Evolutionary conservation across 2,797 vertebrate species (phyloP).

Genomic region (Halcyon leucocephala): DNA sequence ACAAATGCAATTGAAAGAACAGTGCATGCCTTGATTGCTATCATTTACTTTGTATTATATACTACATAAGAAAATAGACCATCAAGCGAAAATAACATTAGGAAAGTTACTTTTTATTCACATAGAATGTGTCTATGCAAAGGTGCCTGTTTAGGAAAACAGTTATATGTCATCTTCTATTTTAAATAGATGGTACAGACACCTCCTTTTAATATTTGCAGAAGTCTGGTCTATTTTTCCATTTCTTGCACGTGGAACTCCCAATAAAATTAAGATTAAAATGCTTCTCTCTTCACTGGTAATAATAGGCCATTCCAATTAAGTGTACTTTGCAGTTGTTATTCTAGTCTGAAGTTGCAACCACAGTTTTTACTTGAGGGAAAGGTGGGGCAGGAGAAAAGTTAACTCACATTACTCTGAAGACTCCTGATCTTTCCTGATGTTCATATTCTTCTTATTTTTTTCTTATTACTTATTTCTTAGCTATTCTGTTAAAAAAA

Average conservation of each 20-base stretch:
- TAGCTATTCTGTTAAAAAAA: not conserved
- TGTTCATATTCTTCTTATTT: not conserved
- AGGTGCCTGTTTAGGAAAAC: not conserved
- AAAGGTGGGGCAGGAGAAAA: not conserved
- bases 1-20: not conserved
- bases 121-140: not conserved
- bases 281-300: not conserved
- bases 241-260: not conserved
- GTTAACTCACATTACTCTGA: conserved; percentile 7
- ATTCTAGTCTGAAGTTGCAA: not conserved
- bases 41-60: not conserved
- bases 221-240: not conserved
- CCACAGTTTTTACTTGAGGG: not conserved
- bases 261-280: not conserved
- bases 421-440: not conserved
- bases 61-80: not conserved
- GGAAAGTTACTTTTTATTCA: not conserved
- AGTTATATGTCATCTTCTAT: not conserved
- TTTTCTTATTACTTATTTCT: not conserved
- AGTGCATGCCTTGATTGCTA: not conserved
- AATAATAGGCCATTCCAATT: not conserved
- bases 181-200: not conserved
- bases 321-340: not conserved
- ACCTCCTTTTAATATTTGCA: not conserved
- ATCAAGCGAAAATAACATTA: not conserved